Percentiles rank a stretch among this genome's conserved stretches.
These are phyloP conservation scores for Leucoma salicis DNA, from an alignment of 2,888 invertebrate genomes.

Conservation along the genomic window DNA sequence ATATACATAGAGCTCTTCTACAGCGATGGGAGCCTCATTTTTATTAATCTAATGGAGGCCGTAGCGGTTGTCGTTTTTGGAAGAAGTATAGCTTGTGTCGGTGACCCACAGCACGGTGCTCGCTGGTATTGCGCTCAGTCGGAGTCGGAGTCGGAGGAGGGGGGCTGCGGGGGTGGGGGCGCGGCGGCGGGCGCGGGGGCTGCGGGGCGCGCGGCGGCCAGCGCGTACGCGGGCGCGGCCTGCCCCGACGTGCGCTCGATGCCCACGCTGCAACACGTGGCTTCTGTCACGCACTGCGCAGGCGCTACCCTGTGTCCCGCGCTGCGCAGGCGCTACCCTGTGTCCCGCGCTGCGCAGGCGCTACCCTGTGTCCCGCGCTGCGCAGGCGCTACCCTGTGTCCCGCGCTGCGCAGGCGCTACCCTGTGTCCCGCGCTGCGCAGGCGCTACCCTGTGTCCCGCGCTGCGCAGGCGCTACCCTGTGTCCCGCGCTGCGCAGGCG, in stretches of 20 bases:
- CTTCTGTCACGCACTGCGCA: no score
- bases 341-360: no score
- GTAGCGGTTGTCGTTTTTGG: not conserved
- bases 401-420: no score
- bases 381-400: no score
- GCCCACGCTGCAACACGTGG: constrained; percentile 84
- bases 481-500: no score
- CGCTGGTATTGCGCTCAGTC: constrained; percentile 45
- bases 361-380: no score
- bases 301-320: no score
- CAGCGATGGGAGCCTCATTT: not conserved
- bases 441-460: no score
- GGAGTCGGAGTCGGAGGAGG: constrained; percentile 73
- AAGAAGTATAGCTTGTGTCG: not conserved
- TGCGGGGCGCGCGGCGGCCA: constrained; percentile 40
- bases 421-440: no score
- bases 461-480: no score
- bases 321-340: no score
- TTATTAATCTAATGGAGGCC: not conserved
- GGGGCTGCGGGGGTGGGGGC: constrained; percentile 43
- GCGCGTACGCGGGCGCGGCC: constrained; percentile 65
- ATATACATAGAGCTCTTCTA: not conserved
- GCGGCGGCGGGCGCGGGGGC: constrained; percentile 32
- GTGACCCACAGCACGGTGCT: no score
- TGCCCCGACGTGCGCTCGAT: constrained; percentile 89